Base-by-base conservation (phyloP, 2,888 invertebrate genomes). In the Pimpla rufipes region DNA sequence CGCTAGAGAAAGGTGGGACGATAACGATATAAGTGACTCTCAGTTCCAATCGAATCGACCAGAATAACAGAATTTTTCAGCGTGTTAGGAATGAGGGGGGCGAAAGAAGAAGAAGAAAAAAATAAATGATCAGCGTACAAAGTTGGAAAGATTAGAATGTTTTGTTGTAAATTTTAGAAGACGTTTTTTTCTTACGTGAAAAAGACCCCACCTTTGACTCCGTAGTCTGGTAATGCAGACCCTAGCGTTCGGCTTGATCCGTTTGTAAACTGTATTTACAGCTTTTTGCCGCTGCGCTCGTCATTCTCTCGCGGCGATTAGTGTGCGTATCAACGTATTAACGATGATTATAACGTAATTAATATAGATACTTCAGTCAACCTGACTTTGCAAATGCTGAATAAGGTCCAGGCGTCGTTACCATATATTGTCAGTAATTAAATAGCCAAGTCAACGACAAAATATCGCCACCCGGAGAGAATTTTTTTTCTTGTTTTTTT, bases 101-200 rank as follows among this genome's bases (percentile, higher is more conserved):
- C 5, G 7, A 50, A 16, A 16, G 7, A 50, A 50, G 16, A 16
- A 42, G n/a, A 18, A 35, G 45, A 50, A 73, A 52, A 42, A 18
- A 67, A 45, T 21, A 23, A 42, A 71, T 42, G 13, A 47, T 75
- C 64, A 66, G 42, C 37, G 68, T 75, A 82, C 68, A 83, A 83
- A 76, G 71, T 79, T 77, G 79, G 73, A 83, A 83, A 79, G 83
- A 76, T 83, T 66, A 47, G 71, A 73, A 79, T 57, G 67, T 75
- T 66, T 70, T n/a, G 13, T 40, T 52, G 21, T 70, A 37, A 29
- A 76, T 59, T 52, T 64, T 76, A 62, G 52, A 80, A 75, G 62
- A 74, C 16, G 23, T 29, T 67, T 21, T 66, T 55, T 40, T 37
- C 7, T 59, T 16, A 7, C 4, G 8, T 37, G 62, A 10, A 5